phyloP scores from a whole-genome alignment of 2,888 invertebrate genomes.

The Chrysolina oricalcia region DNA sequence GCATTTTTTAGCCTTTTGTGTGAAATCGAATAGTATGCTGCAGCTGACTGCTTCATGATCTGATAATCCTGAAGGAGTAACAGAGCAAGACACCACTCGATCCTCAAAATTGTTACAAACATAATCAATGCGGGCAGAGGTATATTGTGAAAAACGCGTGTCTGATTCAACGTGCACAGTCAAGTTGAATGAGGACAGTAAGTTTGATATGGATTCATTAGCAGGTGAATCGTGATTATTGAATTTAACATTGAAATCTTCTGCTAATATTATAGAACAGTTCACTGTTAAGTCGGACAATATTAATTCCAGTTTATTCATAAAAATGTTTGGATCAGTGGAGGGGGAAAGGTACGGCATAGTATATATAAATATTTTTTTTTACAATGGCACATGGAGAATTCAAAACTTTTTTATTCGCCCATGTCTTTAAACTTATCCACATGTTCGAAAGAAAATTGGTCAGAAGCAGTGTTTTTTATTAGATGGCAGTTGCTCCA shows the following conservation, averaged over 20 bases:
- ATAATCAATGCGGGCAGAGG: slow-evolving; percentile 18
- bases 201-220: background rate
- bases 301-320: slow-evolving; percentile 2
- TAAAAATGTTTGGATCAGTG: slow-evolving; percentile 1
- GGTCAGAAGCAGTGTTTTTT: background rate
- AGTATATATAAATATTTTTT: slow-evolving; percentile 5
- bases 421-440: slow-evolving; percentile 9
- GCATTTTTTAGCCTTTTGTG: background rate
- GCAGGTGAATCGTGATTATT: slow-evolving; percentile 10
- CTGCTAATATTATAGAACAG: slow-evolving; percentile 3
- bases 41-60: slow-evolving; percentile 27
- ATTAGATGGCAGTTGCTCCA: slow-evolving; percentile 10
- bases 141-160: slow-evolving; percentile 9
- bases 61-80: slow-evolving; percentile 20
- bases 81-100: slow-evolving; percentile 3
- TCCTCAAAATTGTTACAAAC: slow-evolving; percentile 23
- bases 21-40: background rate
- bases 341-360: slow-evolving; percentile 17
- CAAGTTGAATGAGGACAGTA: slow-evolving; percentile 16
- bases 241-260: slow-evolving; percentile 23
- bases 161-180: slow-evolving; percentile 23
- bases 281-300: slow-evolving; percentile 8
- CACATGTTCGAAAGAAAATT: background rate
- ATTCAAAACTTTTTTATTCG: background rate
- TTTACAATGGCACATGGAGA: slow-evolving; percentile 10